These are phyloP conservation scores for Chymomyza costata DNA, from an alignment of 1,140 invertebrate genomes.

Conservation along the genomic window DNA sequence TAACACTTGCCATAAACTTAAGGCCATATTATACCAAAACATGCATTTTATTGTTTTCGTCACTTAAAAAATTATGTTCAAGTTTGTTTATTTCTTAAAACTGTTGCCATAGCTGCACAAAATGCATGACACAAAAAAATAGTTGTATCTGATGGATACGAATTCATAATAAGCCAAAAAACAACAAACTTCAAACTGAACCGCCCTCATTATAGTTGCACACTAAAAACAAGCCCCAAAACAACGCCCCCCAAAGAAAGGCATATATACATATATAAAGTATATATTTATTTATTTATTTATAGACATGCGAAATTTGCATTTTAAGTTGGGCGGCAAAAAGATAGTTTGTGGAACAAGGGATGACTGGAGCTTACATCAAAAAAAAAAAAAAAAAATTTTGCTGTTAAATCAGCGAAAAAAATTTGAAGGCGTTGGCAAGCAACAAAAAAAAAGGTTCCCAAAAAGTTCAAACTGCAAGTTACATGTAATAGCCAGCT, in stretches of 20 bases:
- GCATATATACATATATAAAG: too few species aligned
- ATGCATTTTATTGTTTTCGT: conserved; percentile 27
- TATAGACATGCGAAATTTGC: conserved; percentile 58
- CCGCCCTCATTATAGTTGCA: too few species aligned
- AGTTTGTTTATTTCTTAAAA: conserved; percentile 38
- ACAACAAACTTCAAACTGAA: conserved; percentile 28
- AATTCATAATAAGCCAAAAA: conserved; percentile 56
- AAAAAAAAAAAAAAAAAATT: too few species aligned
- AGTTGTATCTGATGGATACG: conserved; percentile 56
- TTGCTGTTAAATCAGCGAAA: conserved; percentile 67
- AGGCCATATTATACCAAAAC: conserved; percentile 4
- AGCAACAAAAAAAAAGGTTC: conserved; percentile 24
- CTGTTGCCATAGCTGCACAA: conserved; percentile 49
- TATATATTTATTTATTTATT: too few species aligned
- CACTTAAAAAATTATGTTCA: conserved; percentile 13
- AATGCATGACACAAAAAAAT: conserved; percentile 58
- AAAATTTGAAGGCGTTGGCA: conserved; percentile 52
- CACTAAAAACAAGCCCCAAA: too few species aligned
- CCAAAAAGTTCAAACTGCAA: too few species aligned
- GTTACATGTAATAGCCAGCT: too few species aligned
- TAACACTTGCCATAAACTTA: too few species aligned
- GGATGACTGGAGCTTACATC: conserved; percentile 35
- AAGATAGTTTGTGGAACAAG: conserved; percentile 3
- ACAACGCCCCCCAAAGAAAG: too few species aligned
- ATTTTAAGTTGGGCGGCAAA: conserved; percentile 36